Evolutionary conservation across 2,113 vertebrate genomes (phyloP).

Genomic region (Xenopus laevis): DNA sequence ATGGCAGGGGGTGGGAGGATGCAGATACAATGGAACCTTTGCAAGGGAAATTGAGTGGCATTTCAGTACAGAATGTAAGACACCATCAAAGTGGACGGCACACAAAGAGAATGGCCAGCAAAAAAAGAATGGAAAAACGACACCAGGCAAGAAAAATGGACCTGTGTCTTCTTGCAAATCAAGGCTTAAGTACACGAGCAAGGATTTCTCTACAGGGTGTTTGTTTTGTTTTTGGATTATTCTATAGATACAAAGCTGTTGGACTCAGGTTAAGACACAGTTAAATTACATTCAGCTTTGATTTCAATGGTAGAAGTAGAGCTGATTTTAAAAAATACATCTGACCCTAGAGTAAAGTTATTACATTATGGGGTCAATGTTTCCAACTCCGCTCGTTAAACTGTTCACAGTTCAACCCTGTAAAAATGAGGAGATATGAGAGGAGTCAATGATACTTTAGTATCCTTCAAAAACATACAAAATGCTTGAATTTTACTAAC

Average conservation of each 20-base stretch:
- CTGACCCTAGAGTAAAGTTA: too few relatives aligned
- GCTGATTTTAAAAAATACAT: too few relatives aligned
- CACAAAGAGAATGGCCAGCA: constrained; percentile 8
- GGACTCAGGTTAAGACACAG: too few relatives aligned
- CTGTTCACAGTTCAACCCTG: too few relatives aligned
- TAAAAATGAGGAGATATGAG: too few relatives aligned
- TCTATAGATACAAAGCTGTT: neutral
- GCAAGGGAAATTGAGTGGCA: constrained; percentile 11
- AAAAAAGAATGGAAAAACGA: neutral
- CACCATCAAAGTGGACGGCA: constrained; percentile 20
- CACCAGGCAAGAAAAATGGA: constrained; percentile 10
- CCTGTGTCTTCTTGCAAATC: constrained; percentile 1
- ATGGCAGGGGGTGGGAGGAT: constrained; percentile 22
- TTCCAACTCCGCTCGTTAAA: too few relatives aligned
- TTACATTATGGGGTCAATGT: too few relatives aligned
- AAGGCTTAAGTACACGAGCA: neutral
- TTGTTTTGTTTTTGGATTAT: neutral
- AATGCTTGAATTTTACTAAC: too few relatives aligned
- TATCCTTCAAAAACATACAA: too few relatives aligned
- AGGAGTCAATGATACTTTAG: too few relatives aligned
- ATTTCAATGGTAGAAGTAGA: too few relatives aligned
- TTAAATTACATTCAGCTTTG: too few relatives aligned
- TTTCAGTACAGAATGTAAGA: constrained; percentile 9
- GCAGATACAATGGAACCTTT: constrained; percentile 29
- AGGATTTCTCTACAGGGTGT: neutral